Evolutionary conservation across 2,888 invertebrate genomes (phyloP), one percentile per base, ranked within the genome.

Genomic region (Mesochorus sp.): DNA sequence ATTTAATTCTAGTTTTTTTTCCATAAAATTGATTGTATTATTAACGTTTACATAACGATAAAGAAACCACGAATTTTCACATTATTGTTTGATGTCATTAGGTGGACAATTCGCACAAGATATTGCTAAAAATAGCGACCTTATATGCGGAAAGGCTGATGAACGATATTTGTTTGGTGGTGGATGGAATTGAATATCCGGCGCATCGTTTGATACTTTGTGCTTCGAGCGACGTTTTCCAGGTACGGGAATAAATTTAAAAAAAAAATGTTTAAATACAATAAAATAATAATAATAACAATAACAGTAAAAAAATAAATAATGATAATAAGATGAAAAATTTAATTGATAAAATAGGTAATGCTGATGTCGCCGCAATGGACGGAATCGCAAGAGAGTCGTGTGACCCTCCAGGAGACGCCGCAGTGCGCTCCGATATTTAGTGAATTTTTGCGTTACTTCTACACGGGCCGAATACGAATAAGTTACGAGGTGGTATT

Each of bases 311-410:
- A 57, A 51, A 1, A 19, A 37, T 67, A 28, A 53, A 14, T 10
- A 37, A 39, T 19, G n/a, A n/a, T n/a, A n/a, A n/a, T n/a, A n/a
- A n/a, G n/a, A n/a, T 6, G 10, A 17, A 67, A n/a, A 26, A 8
- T 17, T 14, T 61, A 5, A 3, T 26, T 34, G 0, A 3, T 80
- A 78, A 85, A 89, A n/a, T 81, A 96, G 95, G 95, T 96, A n/a
- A 98, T 98, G 98, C 91, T 98, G 47, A 97, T 97, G 95, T 97
- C 96, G 88, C 95, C 97, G 0, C 96, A 96, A 88, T 98, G 98
- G 98, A 95, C 94, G 62, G 98, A 98, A 90, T 97, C 97, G 89
- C 94, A 96, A 70, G 96, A 97, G 90, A 95, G 95, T 83, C 93
- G 95, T 47, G 95, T 98, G 55, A 95, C 95, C 59, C 92, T 98